phyloP scores from a whole-genome alignment of 1,140 invertebrate genomes.

The Drosophila orena region DNA sequence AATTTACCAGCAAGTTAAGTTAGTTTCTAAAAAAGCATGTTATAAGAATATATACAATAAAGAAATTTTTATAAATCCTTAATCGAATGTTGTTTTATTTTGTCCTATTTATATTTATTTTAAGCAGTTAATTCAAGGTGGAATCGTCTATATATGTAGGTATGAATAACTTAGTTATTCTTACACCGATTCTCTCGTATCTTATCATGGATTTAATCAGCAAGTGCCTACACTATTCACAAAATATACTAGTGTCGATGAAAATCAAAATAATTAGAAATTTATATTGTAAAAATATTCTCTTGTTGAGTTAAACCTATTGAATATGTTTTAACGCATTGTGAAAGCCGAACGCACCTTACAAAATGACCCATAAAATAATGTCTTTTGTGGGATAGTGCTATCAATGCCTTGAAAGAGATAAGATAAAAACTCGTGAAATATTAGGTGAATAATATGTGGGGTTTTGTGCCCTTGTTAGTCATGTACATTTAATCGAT shows the following conservation, averaged over 20 bases:
- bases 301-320: not conserved
- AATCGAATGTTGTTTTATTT: not conserved
- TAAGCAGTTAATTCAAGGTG: not conserved
- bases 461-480: constrained; percentile 15
- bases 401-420: constrained; percentile 9
- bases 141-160: not conserved
- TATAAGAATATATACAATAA: no score
- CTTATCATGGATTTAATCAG: constrained; percentile 27
- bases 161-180: constrained; percentile 10
- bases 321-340: not conserved
- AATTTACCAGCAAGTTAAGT: constrained; percentile 26
- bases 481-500: constrained; percentile 33
- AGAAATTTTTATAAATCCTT: no score
- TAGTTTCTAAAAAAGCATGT: not conserved
- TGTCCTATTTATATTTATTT: not conserved
- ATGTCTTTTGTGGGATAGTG: constrained; percentile 14
- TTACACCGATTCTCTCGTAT: constrained; percentile 8
- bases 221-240: constrained; percentile 12
- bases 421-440: constrained; percentile 35
- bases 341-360: not conserved
- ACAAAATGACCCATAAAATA: not conserved
- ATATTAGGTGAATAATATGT: constrained; percentile 29
- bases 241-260: not conserved
- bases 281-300: no score
- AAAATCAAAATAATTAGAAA: no score